These are phyloP conservation scores for Malurus cyaneus DNA, from an alignment of 2,113 vertebrate genomes.

Conservation along the genomic window DNA sequence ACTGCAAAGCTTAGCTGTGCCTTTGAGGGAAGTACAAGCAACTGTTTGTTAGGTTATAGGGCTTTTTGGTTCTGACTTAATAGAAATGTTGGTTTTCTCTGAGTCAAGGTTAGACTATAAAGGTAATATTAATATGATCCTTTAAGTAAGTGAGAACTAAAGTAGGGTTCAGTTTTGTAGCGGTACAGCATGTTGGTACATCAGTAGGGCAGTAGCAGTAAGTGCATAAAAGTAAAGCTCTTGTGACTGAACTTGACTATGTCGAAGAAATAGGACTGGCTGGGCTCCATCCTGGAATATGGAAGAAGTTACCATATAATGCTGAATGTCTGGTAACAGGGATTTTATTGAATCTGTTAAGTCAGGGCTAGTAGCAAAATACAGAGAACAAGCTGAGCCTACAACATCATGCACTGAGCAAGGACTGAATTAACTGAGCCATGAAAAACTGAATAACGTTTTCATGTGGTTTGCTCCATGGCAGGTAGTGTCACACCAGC, in stretches of 20 bases:
- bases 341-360: slow-evolving; percentile 13
- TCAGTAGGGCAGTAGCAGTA: not conserved
- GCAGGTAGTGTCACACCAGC: not conserved
- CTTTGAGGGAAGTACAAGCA: not conserved
- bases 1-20: not conserved
- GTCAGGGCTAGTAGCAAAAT: not conserved
- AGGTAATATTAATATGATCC: not conserved
- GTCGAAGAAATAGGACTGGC: not conserved
- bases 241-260: not conserved
- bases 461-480: not conserved
- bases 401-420: not conserved
- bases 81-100: not conserved
- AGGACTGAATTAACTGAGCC: not conserved
- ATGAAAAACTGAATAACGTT: not conserved
- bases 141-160: not conserved
- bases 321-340: not conserved
- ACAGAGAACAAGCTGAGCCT: not conserved
- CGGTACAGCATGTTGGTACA: not conserved
- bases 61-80: not conserved
- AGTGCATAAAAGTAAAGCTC: not conserved
- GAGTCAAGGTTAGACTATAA: not conserved
- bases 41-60: not conserved
- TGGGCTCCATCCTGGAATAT: not conserved
- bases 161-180: not conserved
- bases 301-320: not conserved